Evolutionary conservation across 2,888 invertebrate genomes (phyloP).

Genomic region (Spodoptera littoralis): DNA sequence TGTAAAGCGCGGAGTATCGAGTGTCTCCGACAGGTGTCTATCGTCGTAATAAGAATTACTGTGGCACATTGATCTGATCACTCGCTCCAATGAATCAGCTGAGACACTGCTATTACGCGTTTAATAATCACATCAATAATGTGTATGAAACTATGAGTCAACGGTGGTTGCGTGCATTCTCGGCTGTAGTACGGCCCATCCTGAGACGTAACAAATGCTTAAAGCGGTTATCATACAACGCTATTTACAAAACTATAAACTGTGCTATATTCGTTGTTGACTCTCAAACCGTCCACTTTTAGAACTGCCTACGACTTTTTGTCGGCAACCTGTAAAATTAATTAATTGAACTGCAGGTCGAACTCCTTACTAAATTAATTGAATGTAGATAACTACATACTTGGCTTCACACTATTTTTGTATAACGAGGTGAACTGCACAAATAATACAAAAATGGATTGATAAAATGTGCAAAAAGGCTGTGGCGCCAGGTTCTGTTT

Average conservation of each 20-base stretch:
- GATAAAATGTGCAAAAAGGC: slow-evolving; percentile 34
- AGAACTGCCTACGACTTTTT: slow-evolving; percentile 14
- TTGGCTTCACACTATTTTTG: slow-evolving; percentile 34
- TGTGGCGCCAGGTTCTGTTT: slow-evolving; percentile 28
- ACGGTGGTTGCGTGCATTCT: slow-evolving; percentile 42
- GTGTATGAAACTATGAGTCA: slow-evolving; percentile 47
- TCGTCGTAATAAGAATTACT: slow-evolving; percentile 71
- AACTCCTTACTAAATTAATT: slow-evolving; percentile 21
- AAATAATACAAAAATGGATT: slow-evolving; percentile 41
- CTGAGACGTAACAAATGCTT: slow-evolving; percentile 45
- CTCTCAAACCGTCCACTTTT: slow-evolving; percentile 20
- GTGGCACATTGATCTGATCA: slow-evolving; percentile 60
- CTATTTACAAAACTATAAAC: slow-evolving; percentile 53
- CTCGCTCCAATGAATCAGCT: slow-evolving; percentile 48
- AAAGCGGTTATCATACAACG: slow-evolving; percentile 45
- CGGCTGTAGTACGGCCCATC: slow-evolving; percentile 15
- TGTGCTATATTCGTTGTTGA: slow-evolving; percentile 21
- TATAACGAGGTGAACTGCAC: slow-evolving; percentile 41
- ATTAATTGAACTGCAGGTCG: slow-evolving; percentile 10
- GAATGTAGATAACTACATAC: slow-evolving; percentile 24
- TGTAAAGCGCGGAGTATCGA: slow-evolving; percentile 76
- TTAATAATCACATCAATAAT: slow-evolving; percentile 53
- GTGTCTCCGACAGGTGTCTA: slow-evolving; percentile 78
- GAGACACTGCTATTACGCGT: slow-evolving; percentile 50
- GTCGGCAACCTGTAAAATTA: slow-evolving; percentile 13